Base-by-base conservation (phyloP, 2,113 vertebrate genomes). In the Catharus bicknelli region DNA sequence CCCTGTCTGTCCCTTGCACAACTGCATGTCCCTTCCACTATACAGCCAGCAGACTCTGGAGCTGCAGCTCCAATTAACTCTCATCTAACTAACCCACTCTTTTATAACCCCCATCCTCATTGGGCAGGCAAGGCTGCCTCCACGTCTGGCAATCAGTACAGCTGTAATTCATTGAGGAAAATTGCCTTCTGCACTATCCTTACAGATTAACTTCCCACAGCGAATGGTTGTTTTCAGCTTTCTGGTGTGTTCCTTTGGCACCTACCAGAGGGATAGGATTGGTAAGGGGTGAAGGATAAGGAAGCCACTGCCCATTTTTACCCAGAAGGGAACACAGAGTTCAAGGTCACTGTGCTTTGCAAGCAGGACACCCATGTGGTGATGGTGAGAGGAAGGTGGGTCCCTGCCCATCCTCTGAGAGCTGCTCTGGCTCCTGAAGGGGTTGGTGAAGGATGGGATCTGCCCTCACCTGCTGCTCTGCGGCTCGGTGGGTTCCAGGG, bases 251-350 rank as follows among this genome's bases (percentile, higher is more conserved):
- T 69, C 36, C 36, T 74, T 83, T 57, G 55, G 30, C 70, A 58
- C 26, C 26, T 16, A 21, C 36, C 18, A 62, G 21, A 78, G 26
- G 55, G 11, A 4, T 6, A 47, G 30, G 40, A 40, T 16, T 59
- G 38, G 8, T 42, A 25, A 58, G 18, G 29, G 25, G 9, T 30
- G 22, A 12, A 69, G 68, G 21, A 66, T 10, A 17, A 34, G 19
- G 50, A 5, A 51, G 3, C 16, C 47, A 29, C 43, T 54, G 66
- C 26, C 50, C 18, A 16, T 30, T 22, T 42, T 34, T 16, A 55
- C 9, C 23, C 16, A 48, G 27, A 62, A 16, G 2, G 0, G 3
- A 81, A 4, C 9, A 40, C 0, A 0, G 27, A 54, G 15, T 11
- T 42, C 36, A 47, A 68, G 40, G 29, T 93, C 17, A 22, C 27